Evolutionary conservation across 2,888 invertebrate species (phyloP).

Genomic region (Patella depressa): DNA sequence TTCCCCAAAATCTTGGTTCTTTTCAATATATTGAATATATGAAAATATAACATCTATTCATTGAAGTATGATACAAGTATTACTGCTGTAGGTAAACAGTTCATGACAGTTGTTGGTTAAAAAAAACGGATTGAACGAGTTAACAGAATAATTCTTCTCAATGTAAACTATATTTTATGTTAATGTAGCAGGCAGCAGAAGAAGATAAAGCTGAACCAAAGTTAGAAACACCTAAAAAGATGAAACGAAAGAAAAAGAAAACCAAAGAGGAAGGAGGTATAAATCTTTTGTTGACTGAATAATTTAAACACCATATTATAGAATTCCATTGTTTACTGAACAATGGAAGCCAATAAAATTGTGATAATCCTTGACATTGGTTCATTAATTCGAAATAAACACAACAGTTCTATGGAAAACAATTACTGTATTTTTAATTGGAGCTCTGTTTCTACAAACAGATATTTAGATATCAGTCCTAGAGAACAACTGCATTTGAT

Average conservation of each 20-base stretch:
- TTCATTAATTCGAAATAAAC: too few species aligned
- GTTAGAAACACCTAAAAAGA: conserved; percentile 42
- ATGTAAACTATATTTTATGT: neutral
- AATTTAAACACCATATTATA: conserved; percentile 3
- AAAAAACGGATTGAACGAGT: conserved; percentile 12
- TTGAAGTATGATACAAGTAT: too few species aligned
- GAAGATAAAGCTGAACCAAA: conserved; percentile 29
- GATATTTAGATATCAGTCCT: too few species aligned
- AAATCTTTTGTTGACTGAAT: conserved; percentile 3
- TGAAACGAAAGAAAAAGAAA: conserved; percentile 53
- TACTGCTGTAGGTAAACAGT: too few species aligned
- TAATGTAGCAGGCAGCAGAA: conserved; percentile 24
- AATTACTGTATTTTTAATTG: too few species aligned
- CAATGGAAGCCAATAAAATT: neutral
- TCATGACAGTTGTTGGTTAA: neutral
- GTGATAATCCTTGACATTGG: too few species aligned
- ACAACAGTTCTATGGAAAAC: too few species aligned
- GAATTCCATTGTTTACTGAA: neutral
- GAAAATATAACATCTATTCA: too few species aligned
- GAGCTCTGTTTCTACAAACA: too few species aligned
- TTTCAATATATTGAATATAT: too few species aligned
- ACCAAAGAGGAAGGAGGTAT: conserved; percentile 8
- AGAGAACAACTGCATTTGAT: too few species aligned
- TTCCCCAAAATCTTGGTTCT: too few species aligned
- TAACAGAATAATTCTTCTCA: conserved; percentile 12